A percentile compares a stretch with the other conserved stretches of the same genome.
phyloP scores from a whole-genome alignment of 2,888 invertebrate species.

The Scaptomyza flava region DNA sequence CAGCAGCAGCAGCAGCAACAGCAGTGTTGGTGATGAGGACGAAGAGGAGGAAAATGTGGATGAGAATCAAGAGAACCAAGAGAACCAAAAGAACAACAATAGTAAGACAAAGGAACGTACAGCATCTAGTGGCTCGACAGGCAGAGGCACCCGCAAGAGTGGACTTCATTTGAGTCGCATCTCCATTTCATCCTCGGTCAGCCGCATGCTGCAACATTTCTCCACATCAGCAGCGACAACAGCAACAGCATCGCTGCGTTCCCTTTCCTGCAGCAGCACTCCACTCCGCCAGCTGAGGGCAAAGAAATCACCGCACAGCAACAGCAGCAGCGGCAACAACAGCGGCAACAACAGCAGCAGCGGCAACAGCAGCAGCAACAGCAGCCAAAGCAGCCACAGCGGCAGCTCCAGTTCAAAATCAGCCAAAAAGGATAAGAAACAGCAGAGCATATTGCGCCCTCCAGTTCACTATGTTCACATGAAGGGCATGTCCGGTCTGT shows the following conservation, averaged over 20 bases:
- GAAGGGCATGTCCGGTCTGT: conserved; percentile 91
- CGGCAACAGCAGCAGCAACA: conserved; percentile 43
- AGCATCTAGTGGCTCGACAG: conserved; percentile 48
- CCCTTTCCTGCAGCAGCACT: conserved; percentile 87
- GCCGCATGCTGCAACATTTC: conserved; percentile 89
- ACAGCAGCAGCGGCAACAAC: conserved; percentile 50
- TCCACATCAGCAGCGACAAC: conserved; percentile 84
- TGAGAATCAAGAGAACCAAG: conserved; percentile 49
- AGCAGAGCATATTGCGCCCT: conserved; percentile 90
- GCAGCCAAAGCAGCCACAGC: conserved; percentile 85
- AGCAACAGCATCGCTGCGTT: conserved; percentile 86
- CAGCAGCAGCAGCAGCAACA: conserved; percentile 27
- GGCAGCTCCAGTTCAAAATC: conserved; percentile 51
- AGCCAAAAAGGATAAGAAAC: conserved; percentile 83
- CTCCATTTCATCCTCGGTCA: conserved; percentile 87
- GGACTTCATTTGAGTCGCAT: conserved; percentile 82
- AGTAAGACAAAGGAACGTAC: conserved; percentile 43
- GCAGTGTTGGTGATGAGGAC: conserved; percentile 31
- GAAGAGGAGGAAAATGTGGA: conserved; percentile 37
- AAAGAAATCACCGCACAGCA: conserved; percentile 60
- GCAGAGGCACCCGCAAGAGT: conserved; percentile 26
- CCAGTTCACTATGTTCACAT: conserved; percentile 92
- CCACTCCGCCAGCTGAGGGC: conserved; percentile 69
- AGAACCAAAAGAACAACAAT: conserved; percentile 32
- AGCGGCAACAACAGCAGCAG: conserved; percentile 41